Conservation (phyloP, 2,113 vertebrate genomes). For the Poeciliopsis retropinna region DNA sequence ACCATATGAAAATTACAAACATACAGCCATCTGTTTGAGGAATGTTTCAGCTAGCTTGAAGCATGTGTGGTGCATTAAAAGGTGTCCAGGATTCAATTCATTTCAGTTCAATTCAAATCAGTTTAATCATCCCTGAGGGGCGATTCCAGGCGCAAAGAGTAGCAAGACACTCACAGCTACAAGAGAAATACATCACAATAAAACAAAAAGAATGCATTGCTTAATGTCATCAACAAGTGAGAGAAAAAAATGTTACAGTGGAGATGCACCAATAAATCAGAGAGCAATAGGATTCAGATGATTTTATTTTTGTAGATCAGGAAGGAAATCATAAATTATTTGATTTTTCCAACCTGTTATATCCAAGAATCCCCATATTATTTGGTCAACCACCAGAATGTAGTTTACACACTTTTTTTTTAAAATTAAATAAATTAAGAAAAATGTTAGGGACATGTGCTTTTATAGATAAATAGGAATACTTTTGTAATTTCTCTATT, state of each 20-base stretch:
- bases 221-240: background rate
- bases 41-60: background rate
- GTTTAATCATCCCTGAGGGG: background rate
- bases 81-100: background rate
- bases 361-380: background rate
- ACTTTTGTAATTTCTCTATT: background rate
- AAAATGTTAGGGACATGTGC: background rate
- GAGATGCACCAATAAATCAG: too few species aligned
- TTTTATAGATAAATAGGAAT: background rate
- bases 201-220: background rate
- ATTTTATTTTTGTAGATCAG: background rate
- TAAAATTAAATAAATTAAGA: background rate
- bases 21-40: slow-evolving; percentile 1
- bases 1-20: background rate
- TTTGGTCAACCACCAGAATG: background rate
- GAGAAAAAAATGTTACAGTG: background rate
- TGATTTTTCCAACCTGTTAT: too few species aligned
- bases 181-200: background rate
- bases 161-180: background rate
- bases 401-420: background rate
- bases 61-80: background rate
- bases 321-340: background rate
- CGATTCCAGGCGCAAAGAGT: too few species aligned
- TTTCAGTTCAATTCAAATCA: background rate
- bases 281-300: too few species aligned